Base-by-base conservation (phyloP, 2,888 invertebrate genomes). In the Prosopocoilus inquinatus region DNA sequence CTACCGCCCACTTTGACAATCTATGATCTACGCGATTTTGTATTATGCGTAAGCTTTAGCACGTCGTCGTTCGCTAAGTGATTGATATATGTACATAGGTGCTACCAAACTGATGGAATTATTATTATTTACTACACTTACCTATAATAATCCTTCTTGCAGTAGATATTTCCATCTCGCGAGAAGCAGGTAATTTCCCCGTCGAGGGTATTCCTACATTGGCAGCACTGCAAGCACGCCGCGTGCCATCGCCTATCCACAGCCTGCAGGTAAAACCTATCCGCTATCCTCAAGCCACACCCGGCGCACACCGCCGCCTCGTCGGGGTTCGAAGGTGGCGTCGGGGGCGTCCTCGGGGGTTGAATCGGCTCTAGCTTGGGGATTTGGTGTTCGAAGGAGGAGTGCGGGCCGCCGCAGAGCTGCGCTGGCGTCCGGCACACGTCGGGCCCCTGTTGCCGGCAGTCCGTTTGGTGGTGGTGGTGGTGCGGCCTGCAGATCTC, bases 61-160 rank as follows among this genome's bases (percentile, higher is more conserved):
- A 28, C 20, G 20, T 28, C 20, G 20, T 28, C 7, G 5, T 28
- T 28, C 20, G 20, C 1, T 28, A 7, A 28, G 5, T 28, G 20
- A 28, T 28, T 28, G 20, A 7, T 28, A 20, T 20, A 20, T 20
- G 20, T 2, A 20, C 4, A 28, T 28, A 28, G 4, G 20, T 28
- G 20, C 20, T 20, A 20, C n/a, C n/a, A 20, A 20, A 20, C 20
- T 3, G 20, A 36, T 36, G 12, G 5, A 36, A 36, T 11, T 2
- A 36, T 34, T 34, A 8, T 34, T 34, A 8, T 34, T 52, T 45
- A 47, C 32, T 3, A 34, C 9, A 57, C 90, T 87, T 75, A 96
- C 96, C 94, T 89, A 82, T 93, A 91, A 80, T 96, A 96, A 80
- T 96, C 96, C 75, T 91, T 92, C 81, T 94, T 95, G 85, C 96